These are phyloP conservation scores for Amaurobius ferox DNA, from an alignment of 2,888 invertebrate genomes.

Conservation along the genomic window DNA sequence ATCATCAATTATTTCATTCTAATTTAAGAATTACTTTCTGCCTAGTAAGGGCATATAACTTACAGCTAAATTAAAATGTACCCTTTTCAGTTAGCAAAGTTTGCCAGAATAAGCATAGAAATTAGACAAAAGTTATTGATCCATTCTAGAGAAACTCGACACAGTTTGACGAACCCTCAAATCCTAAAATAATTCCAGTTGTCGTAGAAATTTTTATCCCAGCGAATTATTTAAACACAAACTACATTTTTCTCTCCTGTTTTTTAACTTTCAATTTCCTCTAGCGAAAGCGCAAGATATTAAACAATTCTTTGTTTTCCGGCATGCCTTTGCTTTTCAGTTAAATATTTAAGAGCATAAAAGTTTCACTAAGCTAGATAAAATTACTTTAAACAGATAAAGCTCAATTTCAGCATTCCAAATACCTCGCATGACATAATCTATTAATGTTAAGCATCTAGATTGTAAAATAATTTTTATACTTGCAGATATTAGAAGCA, in stretches of 20 bases:
- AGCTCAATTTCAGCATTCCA: background rate
- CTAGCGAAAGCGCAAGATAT: background rate
- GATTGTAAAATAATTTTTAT: constrained; percentile 1
- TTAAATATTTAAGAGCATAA: background rate
- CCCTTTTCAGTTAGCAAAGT: no score
- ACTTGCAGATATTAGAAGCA: background rate
- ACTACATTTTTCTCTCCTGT: background rate
- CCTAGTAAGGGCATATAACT: no score
- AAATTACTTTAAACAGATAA: constrained; percentile 12
- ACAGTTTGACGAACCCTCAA: no score
- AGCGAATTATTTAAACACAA: background rate
- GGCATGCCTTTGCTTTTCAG: background rate
- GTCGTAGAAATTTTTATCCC: background rate
- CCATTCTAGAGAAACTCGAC: no score
- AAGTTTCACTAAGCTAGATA: constrained; percentile 14
- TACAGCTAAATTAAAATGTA: no score
- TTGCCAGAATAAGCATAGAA: no score
- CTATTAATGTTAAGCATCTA: constrained; percentile 2
- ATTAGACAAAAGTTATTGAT: no score
- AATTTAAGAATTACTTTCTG: no score
- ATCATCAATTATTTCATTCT: no score
- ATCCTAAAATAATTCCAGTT: background rate
- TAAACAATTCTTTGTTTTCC: background rate
- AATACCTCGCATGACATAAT: constrained; percentile 1
- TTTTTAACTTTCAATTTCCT: background rate